Base-by-base conservation (phyloP, 2,113 vertebrate genomes). In the Numida meleagris region DNA sequence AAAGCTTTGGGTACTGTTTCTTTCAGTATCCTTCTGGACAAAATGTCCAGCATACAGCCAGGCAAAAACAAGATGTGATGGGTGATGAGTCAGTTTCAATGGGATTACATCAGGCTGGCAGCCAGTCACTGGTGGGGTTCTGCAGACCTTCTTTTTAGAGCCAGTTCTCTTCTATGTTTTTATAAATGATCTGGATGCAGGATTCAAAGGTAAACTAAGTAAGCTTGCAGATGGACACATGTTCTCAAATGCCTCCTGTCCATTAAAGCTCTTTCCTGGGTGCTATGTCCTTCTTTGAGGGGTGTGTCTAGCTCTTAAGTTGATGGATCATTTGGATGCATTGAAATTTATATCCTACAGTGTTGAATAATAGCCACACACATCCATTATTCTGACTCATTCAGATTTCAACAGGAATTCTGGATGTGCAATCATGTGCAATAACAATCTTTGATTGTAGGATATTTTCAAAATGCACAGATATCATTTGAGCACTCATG, bases 351-450 rank as follows among this genome's bases (percentile, higher is more conserved):
- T 9, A 34, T 61, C 43, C 62, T n/a, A 12, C 62, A 62, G 27
- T 66, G 24, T 25, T 76, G 9, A 43, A 3, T 51, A 43, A 36
- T 8, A 93, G 14, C 15, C 36, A 70, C 36, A 25, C 59, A 24
- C 55, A 71, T 42, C 36, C 43, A 31, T 61, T 87, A n/a, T 58
- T 24, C 14, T 43, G 45, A 25, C 3, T 75, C 38, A 27, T 6
- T 27, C 9, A 34, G 24, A 78, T 61, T 88, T 95, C 65, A 81
- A 34, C 61, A 34, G 61, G 71, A 90, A 58, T 61, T 94, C 74
- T 48, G 66, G 68, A 82, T 73, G 29, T 14, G 6, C 46, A 73
- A 46, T 82, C 0, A 1, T 3, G 4, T 45, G 4, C 48, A 79
- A 68, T 57, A 86, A 46, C 8, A 50, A 27, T 19, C 33, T 63